Evolutionary conservation across 2,113 vertebrate species (phyloP).

Genomic region (Chloroceryle aenea): DNA sequence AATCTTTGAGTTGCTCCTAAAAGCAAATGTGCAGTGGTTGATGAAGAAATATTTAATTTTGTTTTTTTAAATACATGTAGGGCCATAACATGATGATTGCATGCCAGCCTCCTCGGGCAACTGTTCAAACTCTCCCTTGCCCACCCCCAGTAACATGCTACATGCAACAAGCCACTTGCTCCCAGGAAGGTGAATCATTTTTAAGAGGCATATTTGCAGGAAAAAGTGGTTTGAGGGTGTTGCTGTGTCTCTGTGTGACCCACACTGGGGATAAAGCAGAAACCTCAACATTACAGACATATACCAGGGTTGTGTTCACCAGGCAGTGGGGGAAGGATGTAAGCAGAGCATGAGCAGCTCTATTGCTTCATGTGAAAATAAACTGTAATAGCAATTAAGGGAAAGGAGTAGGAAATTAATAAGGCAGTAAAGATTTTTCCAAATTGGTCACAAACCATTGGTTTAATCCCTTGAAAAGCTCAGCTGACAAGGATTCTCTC

Average conservation of each 20-base stretch:
- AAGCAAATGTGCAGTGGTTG: neutral
- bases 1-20: neutral
- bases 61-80: neutral
- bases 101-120: neutral
- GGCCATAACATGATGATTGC: neutral
- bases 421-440: conserved; percentile 29
- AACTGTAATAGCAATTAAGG: conserved; percentile 31
- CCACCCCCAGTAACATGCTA: neutral
- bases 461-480: conserved; percentile 19
- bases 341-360: neutral
- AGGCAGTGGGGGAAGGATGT: neutral
- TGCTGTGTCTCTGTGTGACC: conserved; percentile 39
- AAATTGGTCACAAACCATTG: conserved; percentile 12
- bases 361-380: conserved; percentile 33
- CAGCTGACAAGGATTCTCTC: conserved; percentile 16
- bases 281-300: neutral
- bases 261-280: conserved; percentile 25
- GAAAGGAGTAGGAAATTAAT: conserved; percentile 9
- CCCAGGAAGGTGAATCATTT: conserved; percentile 21
- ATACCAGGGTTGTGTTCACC: neutral
- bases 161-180: neutral
- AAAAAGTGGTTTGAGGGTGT: neutral
- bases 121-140: neutral
- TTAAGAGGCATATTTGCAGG: neutral
- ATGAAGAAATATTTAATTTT: neutral